Base-by-base conservation (phyloP, 1,140 invertebrate genomes). In the Sycophaga agraensis region DNA sequence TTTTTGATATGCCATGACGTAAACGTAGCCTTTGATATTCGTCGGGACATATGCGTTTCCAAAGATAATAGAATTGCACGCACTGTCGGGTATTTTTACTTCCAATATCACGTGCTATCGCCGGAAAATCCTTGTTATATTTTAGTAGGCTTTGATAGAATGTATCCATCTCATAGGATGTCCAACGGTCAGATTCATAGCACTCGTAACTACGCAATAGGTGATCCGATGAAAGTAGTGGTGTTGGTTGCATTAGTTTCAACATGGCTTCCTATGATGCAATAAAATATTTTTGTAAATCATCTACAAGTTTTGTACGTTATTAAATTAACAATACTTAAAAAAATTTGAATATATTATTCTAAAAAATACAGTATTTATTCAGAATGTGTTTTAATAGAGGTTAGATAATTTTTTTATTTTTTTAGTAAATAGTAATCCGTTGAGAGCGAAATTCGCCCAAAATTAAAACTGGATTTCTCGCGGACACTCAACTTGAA, bases 1-100 rank as follows among this genome's bases (percentile, higher is more conserved):
- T 70, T 59, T 78, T 79, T 58, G 68, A 68, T 64, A 78, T 78
- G 40, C 78, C 75, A 40, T 80, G 73, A 1, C 55, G 55, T 55
- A 72, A 66, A 64, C 88, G 82, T 28, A 91, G 71, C 63, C 84
- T 82, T 70, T 87, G 86, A 71, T 92, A 91, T 67, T 92, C 93
- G 74, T 96, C 91, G 54, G 91, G 88, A 68, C 93, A 96, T 14
- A 94, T 86, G 80, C 96, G 96, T 81, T 99, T 99, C 97, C 97
- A 99, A 68, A 97, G 87, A 77, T 99, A 98, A 80, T 99, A 99
- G 81, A 98, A 98, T 82, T 97, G 93, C 68, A 98, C 85, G 83
- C 96, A 98, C 73, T 98, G 93, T 73, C 94, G 96, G 4, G 90
- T 88, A 45, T 89, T 87, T 84, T 98, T 98, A 21, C 88, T 90